phyloP scores from a whole-genome alignment of 2,888 invertebrate genomes.

The Melipona beecheii region DNA sequence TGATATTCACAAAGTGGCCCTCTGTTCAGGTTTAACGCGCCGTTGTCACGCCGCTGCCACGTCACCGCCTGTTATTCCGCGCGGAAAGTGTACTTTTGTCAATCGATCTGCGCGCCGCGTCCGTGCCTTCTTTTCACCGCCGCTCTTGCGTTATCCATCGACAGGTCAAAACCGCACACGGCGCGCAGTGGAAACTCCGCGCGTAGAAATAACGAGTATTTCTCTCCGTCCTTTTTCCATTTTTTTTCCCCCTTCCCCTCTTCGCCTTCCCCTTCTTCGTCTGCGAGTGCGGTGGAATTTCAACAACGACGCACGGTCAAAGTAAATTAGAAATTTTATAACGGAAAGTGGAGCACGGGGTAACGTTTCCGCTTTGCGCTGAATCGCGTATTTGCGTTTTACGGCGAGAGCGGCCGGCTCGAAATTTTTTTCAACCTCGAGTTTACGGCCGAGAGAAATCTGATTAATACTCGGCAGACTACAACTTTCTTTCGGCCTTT shows the following conservation, averaged over 20 bases:
- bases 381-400: neutral
- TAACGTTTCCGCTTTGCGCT: neutral
- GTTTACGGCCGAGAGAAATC: neutral
- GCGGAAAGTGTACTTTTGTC: slow-evolving; percentile 37
- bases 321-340: neutral
- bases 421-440: neutral
- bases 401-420: neutral
- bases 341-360: neutral
- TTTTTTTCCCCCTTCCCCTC: too few species aligned
- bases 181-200: neutral
- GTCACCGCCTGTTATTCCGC: slow-evolving; percentile 45
- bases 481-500: neutral
- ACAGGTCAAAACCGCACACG: neutral
- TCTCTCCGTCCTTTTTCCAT: too few species aligned
- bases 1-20: slow-evolving; percentile 78
- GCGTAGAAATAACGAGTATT: neutral
- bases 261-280: too few species aligned
- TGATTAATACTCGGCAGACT: slow-evolving; percentile 7
- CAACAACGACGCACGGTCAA: too few species aligned
- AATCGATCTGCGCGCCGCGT: slow-evolving; percentile 16
- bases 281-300: neutral
- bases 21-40: slow-evolving; percentile 47
- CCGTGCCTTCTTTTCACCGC: neutral
- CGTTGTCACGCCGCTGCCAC: slow-evolving; percentile 18
- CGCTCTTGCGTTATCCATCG: neutral